Evolutionary conservation across 2,797 vertebrate species (phyloP), one percentile per base, ranked within the genome.

Genomic region (Hyperoplus lanceolatus): DNA sequence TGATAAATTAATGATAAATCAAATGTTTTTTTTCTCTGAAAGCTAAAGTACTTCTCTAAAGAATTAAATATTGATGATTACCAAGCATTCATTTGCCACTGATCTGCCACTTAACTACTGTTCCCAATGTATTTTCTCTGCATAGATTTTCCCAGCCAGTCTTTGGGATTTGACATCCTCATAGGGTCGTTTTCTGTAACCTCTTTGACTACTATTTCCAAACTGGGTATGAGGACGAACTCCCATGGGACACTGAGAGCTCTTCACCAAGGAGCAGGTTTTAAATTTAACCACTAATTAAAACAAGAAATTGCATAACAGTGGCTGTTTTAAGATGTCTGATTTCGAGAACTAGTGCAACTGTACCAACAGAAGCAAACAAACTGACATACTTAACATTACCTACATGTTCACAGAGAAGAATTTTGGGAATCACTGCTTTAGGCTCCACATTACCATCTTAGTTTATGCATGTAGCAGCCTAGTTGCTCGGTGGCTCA

Each of bases 141-240:
- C 7, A 8, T 16, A 56, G 46, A 77, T 71, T 77, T 80, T 77
- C 73, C 73, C 77, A 77, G 77, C 55, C 64, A 36, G 41, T 50
- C 59, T 50, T 29, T 39, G 76, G 77, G 70, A 69, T 62, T 80
- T 61, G 10, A 15, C 56, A 53, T 0, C 1, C 55, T 63, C 67
- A 38, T 13, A 54, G 59, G 72, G 62, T 11, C 11, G 1, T 48
- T 66, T 29, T 68, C 59, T 64, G 11, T 70, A 38, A 77, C 57
- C 65, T 65, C 72, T 67, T 56, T 36, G 46, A 70, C 58, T 43
- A 36, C 72, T 53, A 45, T 66, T 80, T 79, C 69, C 60, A 64
- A 79, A 74, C 36, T 42, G 12, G 29, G 59, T n/a, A 53, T 8
- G 16, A 53, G 4, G 21, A 50, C 51, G 3, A n/a, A 50, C 42